These are phyloP conservation scores for Ichneumoninae sp. DNA, from an alignment of 2,888 invertebrate species.

Conservation along the genomic window DNA sequence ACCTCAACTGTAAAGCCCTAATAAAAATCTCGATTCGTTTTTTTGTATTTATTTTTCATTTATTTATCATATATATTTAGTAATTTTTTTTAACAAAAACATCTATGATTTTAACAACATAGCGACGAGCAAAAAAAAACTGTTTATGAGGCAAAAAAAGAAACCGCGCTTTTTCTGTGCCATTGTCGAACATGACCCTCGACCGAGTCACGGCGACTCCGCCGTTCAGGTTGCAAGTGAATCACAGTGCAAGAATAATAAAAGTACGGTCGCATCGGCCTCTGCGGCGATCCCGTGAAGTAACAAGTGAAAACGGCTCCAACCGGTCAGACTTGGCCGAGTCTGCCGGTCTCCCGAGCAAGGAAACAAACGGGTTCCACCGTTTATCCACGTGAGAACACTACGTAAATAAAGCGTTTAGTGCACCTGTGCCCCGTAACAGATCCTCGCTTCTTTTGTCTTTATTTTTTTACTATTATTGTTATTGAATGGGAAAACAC, in stretches of 20 bases:
- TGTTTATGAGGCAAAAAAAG: too few species aligned
- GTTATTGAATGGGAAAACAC: not conserved
- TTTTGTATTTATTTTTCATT: too few species aligned
- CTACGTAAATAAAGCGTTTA: slow-evolving; percentile 18
- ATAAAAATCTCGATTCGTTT: too few species aligned
- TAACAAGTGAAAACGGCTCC: slow-evolving; percentile 53
- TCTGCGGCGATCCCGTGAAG: not conserved
- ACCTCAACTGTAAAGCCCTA: too few species aligned
- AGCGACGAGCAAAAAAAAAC: too few species aligned
- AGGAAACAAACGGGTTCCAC: slow-evolving; percentile 42
- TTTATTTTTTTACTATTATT: not conserved
- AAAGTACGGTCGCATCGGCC: not conserved
- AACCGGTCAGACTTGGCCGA: slow-evolving; percentile 58
- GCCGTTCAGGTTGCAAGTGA: not conserved
- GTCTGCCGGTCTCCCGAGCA: slow-evolving; percentile 6
- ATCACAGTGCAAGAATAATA: not conserved
- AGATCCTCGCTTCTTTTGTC: not conserved
- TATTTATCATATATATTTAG: not conserved
- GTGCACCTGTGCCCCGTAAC: slow-evolving; percentile 3
- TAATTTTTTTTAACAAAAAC: not conserved
- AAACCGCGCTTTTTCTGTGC: too few species aligned
- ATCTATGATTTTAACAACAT: too few species aligned
- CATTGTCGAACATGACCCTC: not conserved
- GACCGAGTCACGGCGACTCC: not conserved
- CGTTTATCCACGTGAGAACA: slow-evolving; percentile 19